These are phyloP conservation scores for Champsocephalus esox DNA, from an alignment of 2,797 vertebrate species.

Conservation along the genomic window DNA sequence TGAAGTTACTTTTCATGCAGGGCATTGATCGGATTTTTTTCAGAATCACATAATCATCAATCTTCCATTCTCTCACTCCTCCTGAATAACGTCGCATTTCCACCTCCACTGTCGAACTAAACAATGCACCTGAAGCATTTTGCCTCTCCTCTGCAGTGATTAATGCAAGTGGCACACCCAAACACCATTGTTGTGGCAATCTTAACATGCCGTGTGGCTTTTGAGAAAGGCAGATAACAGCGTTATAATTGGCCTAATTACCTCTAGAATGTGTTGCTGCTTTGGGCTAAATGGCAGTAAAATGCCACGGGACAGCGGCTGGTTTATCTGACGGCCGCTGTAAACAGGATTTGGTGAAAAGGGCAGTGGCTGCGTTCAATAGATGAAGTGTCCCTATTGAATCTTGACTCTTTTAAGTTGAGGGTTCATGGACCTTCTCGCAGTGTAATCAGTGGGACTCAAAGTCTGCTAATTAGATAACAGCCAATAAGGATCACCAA, in stretches of 20 bases:
- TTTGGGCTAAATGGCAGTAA: conserved; percentile 74
- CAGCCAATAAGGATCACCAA: conserved; percentile 53
- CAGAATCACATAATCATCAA: conserved; percentile 25
- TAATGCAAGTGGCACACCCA: conserved; percentile 54
- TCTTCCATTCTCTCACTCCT: conserved; percentile 25
- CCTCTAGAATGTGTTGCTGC: conserved; percentile 56
- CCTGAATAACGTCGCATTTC: conserved; percentile 24
- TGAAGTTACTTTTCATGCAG: conserved; percentile 34
- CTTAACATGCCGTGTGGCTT: conserved; percentile 48
- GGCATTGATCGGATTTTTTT: conserved; percentile 18
- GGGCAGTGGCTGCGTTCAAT: conserved; percentile 57
- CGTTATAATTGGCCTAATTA: conserved; percentile 76
- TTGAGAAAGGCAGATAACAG: conserved; percentile 65
- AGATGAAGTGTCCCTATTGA: conserved; percentile 41
- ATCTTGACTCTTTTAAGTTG: conserved; percentile 46
- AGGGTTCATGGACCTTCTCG: conserved; percentile 41
- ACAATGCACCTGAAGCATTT: conserved; percentile 37
- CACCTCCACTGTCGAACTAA: conserved; percentile 21
- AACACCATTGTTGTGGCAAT: conserved; percentile 47
- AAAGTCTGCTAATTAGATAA: conserved; percentile 63
- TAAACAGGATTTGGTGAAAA: conserved; percentile 72
- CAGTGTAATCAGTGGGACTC: conserved; percentile 60
- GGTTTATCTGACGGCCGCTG: conserved; percentile 50
- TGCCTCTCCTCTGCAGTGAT: conserved; percentile 46
- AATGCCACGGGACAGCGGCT: conserved; percentile 66